phyloP scores from a whole-genome alignment of 1,140 invertebrate species.

The Drosophila jambulina region DNA sequence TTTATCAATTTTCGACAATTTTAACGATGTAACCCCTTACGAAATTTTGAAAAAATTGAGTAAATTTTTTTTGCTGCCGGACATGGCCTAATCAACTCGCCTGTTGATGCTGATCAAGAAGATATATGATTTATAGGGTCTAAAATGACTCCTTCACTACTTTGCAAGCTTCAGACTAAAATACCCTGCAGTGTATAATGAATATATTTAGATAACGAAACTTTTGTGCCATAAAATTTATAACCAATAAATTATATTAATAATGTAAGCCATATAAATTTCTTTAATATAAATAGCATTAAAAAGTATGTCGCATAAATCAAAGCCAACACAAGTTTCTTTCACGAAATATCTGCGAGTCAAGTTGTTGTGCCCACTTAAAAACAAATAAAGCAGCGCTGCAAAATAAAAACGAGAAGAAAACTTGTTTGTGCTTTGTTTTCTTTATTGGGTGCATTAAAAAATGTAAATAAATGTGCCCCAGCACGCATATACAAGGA shows the following conservation, averaged over 20 bases:
- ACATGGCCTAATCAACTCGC: no score
- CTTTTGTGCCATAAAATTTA: neutral
- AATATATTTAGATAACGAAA: neutral
- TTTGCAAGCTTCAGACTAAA: no score
- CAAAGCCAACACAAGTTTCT: slow-evolving; percentile 5
- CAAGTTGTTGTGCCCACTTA: slow-evolving; percentile 44
- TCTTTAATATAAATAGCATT: neutral
- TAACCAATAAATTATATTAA: neutral
- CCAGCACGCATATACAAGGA: slow-evolving; percentile 41
- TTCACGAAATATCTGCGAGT: slow-evolving; percentile 8
- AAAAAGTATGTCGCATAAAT: slow-evolving; percentile 20
- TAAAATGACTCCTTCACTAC: no score
- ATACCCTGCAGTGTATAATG: no score
- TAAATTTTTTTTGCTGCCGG: no score
- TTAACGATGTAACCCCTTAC: no score
- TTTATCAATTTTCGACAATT: no score
- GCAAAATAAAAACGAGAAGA: slow-evolving; percentile 43
- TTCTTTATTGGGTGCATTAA: slow-evolving; percentile 66
- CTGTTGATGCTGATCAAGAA: no score
- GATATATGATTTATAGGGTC: no score
- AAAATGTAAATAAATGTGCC: slow-evolving; percentile 74
- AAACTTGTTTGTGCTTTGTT: slow-evolving; percentile 55
- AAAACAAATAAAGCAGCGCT: slow-evolving; percentile 48
- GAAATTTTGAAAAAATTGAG: no score
- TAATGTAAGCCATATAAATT: neutral